Base-by-base conservation (phyloP, 2,113 vertebrate species). In the zebrafish (Danio rerio) region DNA sequence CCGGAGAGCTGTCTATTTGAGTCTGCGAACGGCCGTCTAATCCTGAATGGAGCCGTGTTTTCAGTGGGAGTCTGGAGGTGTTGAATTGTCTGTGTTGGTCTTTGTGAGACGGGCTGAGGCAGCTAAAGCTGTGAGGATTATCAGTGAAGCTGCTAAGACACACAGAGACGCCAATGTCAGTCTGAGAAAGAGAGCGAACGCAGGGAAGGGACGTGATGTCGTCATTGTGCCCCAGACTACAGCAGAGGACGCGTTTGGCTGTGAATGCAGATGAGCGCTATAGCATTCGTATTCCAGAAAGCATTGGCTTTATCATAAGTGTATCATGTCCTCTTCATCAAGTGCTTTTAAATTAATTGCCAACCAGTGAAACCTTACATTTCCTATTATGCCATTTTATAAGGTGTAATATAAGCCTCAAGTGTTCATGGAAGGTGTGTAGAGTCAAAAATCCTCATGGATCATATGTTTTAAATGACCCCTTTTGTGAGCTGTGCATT, bases 111-210 rank as follows among this genome's bases (percentile, higher is more conserved):
- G 5, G 75, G 13, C 75, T 56, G 71, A 72, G 52, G 83, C 49
- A 42, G 56, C 63, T 81, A 72, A 66, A 58, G 76, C 77, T 73
- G 63, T 62, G 78, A 76, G 52, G 71, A 81, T 59, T 85, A 82
- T 49, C 62, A 42, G 56, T 8, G 42, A 52, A 82, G 45, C 7
- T 58, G 75, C 68, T 82, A 55, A 75, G 18, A 58, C 45, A 81
- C 61, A 69, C 4, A 73, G n/a, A 65, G 65, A 52, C 50, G 40
- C 2, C 40, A 79, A 15, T 68, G 20, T 50, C 40, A 56, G 3
- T 61, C 43, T 43, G 40, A 15, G 63, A 77, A 40, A 70, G 45
- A 42, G 53, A 40, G 59, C 43, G 52, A 50, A 47, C 6, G 42
- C 5, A 10, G 47, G 16, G 18, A 47, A 31, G 31, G 56, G 40